A percentile compares a stretch with the other conserved stretches of the same genome.
Conservation (phyloP, 64 coral and sea anemone species). For the Montipora efflorescens region DNA sequence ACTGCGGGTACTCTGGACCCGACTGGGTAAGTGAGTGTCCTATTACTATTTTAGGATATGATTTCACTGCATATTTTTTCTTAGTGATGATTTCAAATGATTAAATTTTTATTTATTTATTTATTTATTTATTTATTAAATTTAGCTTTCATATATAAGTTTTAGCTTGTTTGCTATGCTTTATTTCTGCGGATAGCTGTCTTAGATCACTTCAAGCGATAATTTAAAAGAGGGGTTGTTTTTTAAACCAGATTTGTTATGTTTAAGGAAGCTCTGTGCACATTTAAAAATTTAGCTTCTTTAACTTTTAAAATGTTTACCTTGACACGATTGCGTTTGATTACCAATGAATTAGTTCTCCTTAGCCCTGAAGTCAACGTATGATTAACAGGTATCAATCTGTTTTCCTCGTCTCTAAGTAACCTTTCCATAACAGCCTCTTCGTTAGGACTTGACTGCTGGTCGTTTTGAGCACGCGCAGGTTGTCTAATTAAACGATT, state of each 20-base stretch:
- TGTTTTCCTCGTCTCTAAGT: neutral
- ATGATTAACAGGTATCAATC: neutral
- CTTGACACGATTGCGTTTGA: conserved; percentile 31
- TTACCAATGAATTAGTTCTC: conserved; percentile 33
- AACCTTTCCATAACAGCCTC: neutral
- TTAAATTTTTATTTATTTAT: neutral
- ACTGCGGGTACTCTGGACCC: too few species aligned
- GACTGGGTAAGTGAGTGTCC: too few species aligned
- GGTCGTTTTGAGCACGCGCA: neutral
- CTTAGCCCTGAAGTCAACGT: neutral
- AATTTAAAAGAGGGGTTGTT: too few species aligned
- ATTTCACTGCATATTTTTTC: too few species aligned
- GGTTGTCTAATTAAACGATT: conserved; percentile 2
- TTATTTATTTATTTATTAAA: neutral
- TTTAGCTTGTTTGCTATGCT: neutral
- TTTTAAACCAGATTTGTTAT: too few species aligned
- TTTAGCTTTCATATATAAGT: neutral
- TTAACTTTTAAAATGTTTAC: conserved; percentile 14
- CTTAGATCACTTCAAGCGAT: too few species aligned
- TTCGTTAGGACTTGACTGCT: neutral
- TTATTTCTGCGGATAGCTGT: too few species aligned
- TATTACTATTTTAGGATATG: too few species aligned
- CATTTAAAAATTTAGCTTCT: neutral
- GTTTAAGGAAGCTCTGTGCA: too few species aligned
- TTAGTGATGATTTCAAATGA: too few species aligned